Conservation (phyloP, 2,888 invertebrate genomes). For the Drosophila yooni region DNA sequence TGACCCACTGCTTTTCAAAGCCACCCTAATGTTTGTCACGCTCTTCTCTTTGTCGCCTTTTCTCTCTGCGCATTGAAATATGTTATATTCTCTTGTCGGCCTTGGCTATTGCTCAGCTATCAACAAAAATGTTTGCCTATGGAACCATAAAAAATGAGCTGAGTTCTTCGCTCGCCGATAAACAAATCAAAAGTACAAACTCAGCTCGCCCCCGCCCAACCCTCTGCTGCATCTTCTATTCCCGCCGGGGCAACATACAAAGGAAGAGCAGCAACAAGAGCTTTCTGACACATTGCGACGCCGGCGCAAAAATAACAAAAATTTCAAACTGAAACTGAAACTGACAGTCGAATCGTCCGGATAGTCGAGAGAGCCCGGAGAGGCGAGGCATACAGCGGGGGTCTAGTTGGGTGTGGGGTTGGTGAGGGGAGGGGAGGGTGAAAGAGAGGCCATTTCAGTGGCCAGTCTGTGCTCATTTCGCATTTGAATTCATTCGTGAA, state of each 20-base stretch:
- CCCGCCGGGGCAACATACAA: neutral
- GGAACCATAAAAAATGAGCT: slow-evolving; percentile 17
- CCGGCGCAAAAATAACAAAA: slow-evolving; percentile 44
- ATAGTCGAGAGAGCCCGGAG: slow-evolving; percentile 4
- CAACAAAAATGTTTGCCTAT: slow-evolving; percentile 58
- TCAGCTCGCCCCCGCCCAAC: slow-evolving; percentile 7
- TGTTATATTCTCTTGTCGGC: slow-evolving; percentile 51
- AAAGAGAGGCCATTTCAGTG: slow-evolving; percentile 13
- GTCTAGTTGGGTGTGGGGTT: neutral
- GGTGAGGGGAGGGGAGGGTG: neutral
- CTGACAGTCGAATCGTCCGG: slow-evolving; percentile 39
- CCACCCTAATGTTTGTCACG: slow-evolving; percentile 23
- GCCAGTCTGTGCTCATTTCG: slow-evolving; percentile 71
- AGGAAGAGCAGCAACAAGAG: slow-evolving; percentile 26
- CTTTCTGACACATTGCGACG: slow-evolving; percentile 32
- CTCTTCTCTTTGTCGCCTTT: neutral
- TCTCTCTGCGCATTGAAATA: slow-evolving; percentile 25
- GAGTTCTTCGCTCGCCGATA: slow-evolving; percentile 49
- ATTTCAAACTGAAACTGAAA: slow-evolving; percentile 42
- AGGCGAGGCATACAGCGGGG: neutral
- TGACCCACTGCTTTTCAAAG: slow-evolving; percentile 13
- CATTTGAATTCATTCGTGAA: slow-evolving; percentile 79
- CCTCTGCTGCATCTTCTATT: neutral
- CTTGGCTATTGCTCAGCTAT: slow-evolving; percentile 53
- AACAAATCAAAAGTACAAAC: slow-evolving; percentile 62